Evolutionary conservation across 2,888 invertebrate genomes (phyloP).

Genomic region (Cheilosia vulpina): DNA sequence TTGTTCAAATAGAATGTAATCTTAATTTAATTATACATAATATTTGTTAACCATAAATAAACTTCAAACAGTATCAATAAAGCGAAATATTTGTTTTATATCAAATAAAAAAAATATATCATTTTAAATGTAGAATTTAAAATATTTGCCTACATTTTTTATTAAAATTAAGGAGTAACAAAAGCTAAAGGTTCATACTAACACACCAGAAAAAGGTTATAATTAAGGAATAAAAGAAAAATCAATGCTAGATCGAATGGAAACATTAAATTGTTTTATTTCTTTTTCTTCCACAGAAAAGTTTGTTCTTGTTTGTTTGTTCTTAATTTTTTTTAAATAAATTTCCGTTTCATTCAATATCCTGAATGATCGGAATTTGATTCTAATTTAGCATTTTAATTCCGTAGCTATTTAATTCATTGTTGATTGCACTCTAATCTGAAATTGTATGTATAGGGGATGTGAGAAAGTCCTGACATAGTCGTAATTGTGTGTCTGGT

Average conservation of each 20-base stretch:
- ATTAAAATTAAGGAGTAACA: background rate
- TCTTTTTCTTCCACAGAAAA: background rate
- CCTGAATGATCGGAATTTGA: constrained; percentile 7
- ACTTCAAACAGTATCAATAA: background rate
- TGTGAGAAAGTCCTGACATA: too few species aligned
- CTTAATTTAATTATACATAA: too few species aligned
- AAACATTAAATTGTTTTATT: constrained; percentile 10
- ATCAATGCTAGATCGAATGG: background rate
- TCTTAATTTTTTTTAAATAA: background rate
- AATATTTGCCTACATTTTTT: too few species aligned
- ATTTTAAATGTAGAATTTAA: too few species aligned
- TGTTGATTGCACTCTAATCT: too few species aligned
- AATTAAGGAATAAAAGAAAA: background rate
- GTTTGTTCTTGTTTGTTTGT: background rate
- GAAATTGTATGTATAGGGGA: too few species aligned
- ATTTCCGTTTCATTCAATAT: constrained; percentile 28
- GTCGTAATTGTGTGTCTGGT: too few species aligned
- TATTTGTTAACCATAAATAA: background rate
- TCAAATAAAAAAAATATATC: background rate
- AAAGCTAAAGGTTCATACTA: background rate
- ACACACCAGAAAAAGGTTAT: background rate
- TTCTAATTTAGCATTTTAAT: constrained; percentile 4
- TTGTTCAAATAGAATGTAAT: too few species aligned
- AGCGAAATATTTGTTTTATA: background rate
- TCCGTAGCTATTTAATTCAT: background rate